These are phyloP conservation scores for Caenorhabditis japonica DNA, from an alignment of 2,888 invertebrate species.

Conservation along the genomic window DNA sequence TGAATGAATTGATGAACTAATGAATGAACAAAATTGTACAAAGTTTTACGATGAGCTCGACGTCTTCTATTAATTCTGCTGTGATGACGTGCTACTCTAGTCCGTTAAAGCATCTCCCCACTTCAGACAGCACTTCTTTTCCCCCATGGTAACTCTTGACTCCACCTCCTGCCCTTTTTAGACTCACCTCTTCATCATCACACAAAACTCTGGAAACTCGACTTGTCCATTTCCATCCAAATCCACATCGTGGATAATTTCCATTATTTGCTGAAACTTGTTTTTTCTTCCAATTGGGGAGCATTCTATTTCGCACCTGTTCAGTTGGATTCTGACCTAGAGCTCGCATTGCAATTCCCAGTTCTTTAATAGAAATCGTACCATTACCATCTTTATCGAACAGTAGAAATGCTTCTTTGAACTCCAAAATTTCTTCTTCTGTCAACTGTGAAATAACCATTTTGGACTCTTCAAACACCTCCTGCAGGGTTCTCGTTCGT, in stretches of 20 bases:
- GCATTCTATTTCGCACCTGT: constrained; percentile 42
- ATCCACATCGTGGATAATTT: constrained; percentile 67
- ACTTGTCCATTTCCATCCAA: constrained; percentile 69
- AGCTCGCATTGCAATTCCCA: constrained; percentile 64
- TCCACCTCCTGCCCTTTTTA: constrained; percentile 11
- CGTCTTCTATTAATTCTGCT: neutral
- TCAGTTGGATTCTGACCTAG: constrained; percentile 66
- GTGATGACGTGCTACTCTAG: constrained; percentile 26
- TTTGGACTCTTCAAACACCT: constrained; percentile 61
- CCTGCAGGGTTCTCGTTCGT: constrained; percentile 58
- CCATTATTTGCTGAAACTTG: constrained; percentile 63
- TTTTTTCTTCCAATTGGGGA: neutral
- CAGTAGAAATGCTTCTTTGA: constrained; percentile 63
- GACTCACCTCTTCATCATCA: constrained; percentile 68
- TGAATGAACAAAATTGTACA: neutral
- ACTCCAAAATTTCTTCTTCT: constrained; percentile 61
- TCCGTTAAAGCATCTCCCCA: constrained; percentile 6
- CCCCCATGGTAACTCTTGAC: constrained; percentile 18
- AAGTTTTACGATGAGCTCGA: neutral
- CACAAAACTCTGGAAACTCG: constrained; percentile 70
- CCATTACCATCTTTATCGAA: constrained; percentile 66
- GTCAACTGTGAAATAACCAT: constrained; percentile 59
- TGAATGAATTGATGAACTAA: too few species aligned
- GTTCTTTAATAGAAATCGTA: constrained; percentile 63
- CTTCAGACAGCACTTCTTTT: constrained; percentile 2